A percentile compares a stretch with the other conserved stretches of the same genome.
Conservation (phyloP, 2,888 invertebrate species). For the Arge pagana region DNA sequence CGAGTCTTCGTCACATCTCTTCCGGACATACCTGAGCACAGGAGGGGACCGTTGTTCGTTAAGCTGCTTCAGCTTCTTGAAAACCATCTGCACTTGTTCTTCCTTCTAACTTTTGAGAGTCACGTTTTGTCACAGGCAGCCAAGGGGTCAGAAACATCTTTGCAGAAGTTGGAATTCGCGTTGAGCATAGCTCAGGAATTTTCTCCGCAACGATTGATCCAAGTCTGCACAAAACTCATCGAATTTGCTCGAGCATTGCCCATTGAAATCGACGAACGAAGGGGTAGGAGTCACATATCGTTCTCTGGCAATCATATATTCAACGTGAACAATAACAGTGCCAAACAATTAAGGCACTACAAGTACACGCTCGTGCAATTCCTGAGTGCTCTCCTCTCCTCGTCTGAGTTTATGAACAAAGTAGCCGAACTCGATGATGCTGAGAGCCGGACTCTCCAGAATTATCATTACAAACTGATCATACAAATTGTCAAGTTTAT, state of each 20-base stretch:
- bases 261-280: constrained; percentile 63
- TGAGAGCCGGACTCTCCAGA: constrained; percentile 62
- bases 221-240: constrained; percentile 70
- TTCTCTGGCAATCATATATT: constrained; percentile 61
- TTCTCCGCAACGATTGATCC: constrained; percentile 65
- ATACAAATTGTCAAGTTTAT: constrained; percentile 72
- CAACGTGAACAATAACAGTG: constrained; percentile 67
- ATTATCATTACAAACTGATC: constrained; percentile 71
- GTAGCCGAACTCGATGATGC: constrained; percentile 62
- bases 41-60: constrained; percentile 78
- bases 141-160: constrained; percentile 40
- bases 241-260: constrained; percentile 71
- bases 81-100: constrained; percentile 73
- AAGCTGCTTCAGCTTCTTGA: constrained; percentile 78
- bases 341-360: constrained; percentile 81
- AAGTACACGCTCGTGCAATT: constrained; percentile 81
- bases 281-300: constrained; percentile 34
- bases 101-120: constrained; percentile 73
- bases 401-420: constrained; percentile 71
- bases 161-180: constrained; percentile 66
- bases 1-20: constrained; percentile 91
- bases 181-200: constrained; percentile 72
- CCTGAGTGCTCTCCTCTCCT: constrained; percentile 71
- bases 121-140: constrained; percentile 64
- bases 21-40: constrained; percentile 91